Evolutionary conservation across 2,113 vertebrate species (phyloP).

Genomic region (Nansenia antarctica): DNA sequence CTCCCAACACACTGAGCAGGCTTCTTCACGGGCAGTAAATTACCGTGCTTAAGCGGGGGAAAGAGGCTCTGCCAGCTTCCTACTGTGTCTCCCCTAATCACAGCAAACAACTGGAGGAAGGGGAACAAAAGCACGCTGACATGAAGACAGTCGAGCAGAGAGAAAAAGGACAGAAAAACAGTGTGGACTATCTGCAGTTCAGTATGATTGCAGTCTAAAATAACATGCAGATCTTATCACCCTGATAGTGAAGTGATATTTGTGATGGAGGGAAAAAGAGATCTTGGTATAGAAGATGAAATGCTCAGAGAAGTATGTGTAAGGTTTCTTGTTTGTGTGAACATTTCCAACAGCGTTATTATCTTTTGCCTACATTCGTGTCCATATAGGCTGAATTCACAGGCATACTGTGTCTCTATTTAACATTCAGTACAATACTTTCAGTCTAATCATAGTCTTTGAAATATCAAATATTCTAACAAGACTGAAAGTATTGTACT

Average conservation of each 20-base stretch:
- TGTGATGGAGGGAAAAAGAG: background rate
- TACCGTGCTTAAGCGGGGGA: slow-evolving; percentile 13
- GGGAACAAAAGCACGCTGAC: slow-evolving; percentile 24
- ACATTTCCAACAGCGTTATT: background rate
- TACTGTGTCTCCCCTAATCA: slow-evolving; percentile 25
- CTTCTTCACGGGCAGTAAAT: slow-evolving; percentile 25
- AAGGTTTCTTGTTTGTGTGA: background rate
- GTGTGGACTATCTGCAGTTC: background rate
- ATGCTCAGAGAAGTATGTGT: background rate
- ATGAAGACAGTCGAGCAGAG: slow-evolving; percentile 15
- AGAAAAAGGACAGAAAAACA: no score
- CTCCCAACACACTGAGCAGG: background rate
- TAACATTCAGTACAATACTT: background rate
- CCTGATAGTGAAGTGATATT: background rate
- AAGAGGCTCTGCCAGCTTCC: slow-evolving; percentile 16
- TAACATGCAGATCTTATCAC: background rate
- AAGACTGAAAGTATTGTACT: no score
- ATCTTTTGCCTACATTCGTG: background rate
- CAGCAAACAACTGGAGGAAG: slow-evolving; percentile 16
- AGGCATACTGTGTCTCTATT: background rate
- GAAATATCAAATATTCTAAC: background rate
- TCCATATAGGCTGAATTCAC: background rate
- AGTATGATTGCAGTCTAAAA: background rate
- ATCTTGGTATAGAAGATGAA: background rate
- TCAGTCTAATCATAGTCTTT: background rate